Percentiles rank a stretch among this genome's conserved stretches.
phyloP scores from a whole-genome alignment of 2,797 vertebrate species.

The Lemur catta region DNA sequence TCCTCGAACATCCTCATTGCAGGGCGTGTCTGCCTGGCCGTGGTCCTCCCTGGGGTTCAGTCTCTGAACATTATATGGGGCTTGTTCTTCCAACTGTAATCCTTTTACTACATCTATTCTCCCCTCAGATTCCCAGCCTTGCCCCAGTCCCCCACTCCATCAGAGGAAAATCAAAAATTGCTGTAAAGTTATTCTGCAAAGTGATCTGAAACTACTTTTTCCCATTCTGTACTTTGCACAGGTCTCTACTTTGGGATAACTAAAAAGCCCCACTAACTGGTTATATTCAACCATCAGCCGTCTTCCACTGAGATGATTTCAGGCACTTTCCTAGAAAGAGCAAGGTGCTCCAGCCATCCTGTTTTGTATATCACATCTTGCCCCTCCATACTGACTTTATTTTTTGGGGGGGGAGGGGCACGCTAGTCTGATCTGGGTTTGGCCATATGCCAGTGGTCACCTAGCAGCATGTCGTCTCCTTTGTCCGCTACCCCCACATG shows the following conservation, averaged over 20 bases:
- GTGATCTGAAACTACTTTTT: neutral
- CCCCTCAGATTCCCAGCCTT: neutral
- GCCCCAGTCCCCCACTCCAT: neutral
- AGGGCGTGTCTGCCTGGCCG: neutral
- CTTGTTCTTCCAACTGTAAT: neutral
- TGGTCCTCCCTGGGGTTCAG: neutral
- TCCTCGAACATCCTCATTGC: neutral
- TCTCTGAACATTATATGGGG: neutral
- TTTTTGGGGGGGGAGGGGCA: neutral
- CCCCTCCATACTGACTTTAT: neutral
- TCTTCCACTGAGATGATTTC: neutral
- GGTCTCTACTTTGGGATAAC: neutral
- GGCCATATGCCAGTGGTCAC: neutral
- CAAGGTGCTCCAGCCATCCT: neutral
- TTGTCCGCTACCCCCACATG: neutral
- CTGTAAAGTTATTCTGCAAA: neutral
- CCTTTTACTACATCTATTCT: neutral
- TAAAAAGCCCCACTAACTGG: neutral
- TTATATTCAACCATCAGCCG: neutral
- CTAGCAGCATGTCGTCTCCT: neutral
- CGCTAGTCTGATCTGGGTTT: neutral
- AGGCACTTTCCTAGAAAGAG: neutral
- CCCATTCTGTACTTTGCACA: neutral
- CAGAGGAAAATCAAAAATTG: constrained; percentile 2
- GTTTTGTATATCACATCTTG: neutral